These are phyloP conservation scores for Pectinophora gossypiella DNA, from an alignment of 1,140 invertebrate genomes.

Conservation along the genomic window DNA sequence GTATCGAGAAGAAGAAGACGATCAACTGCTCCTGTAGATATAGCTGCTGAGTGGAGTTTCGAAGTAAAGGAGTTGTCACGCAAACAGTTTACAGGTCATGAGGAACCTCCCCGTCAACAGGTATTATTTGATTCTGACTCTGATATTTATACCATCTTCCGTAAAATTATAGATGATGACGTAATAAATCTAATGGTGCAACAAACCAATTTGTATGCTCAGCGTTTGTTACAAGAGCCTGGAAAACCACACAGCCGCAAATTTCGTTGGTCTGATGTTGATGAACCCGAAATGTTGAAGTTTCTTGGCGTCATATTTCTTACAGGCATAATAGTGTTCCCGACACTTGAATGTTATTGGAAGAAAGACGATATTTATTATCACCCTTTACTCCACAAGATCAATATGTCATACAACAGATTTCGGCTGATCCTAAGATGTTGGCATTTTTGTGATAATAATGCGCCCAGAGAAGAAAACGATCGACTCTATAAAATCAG, in stretches of 20 bases:
- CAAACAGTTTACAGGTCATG: constrained; percentile 4
- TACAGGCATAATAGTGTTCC: constrained; percentile 10
- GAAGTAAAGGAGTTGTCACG: no score
- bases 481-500: constrained; percentile 16
- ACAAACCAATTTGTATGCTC: constrained; percentile 3
- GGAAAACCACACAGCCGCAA: constrained; percentile 1
- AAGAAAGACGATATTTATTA: constrained; percentile 10
- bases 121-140: neutral
- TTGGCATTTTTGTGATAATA: constrained; percentile 15
- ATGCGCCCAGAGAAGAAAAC: constrained; percentile 2
- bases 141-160: neutral
- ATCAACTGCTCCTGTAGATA: no score
- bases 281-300: constrained; percentile 3
- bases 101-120: neutral
- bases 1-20: no score
- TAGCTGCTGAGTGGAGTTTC: no score
- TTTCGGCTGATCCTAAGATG: constrained; percentile 7
- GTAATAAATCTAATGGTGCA: constrained; percentile 8
- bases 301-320: constrained; percentile 8
- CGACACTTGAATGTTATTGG: constrained; percentile 10
- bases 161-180: constrained; percentile 8
- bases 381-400: constrained; percentile 12
- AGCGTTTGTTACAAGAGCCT: neutral
- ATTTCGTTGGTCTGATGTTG: constrained; percentile 1
- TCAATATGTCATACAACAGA: constrained; percentile 14